A percentile compares a stretch with the other conserved stretches of the same genome.
Conservation (phyloP, 53 echinoderm and acorn worm species). For the Crossaster papposus region DNA sequence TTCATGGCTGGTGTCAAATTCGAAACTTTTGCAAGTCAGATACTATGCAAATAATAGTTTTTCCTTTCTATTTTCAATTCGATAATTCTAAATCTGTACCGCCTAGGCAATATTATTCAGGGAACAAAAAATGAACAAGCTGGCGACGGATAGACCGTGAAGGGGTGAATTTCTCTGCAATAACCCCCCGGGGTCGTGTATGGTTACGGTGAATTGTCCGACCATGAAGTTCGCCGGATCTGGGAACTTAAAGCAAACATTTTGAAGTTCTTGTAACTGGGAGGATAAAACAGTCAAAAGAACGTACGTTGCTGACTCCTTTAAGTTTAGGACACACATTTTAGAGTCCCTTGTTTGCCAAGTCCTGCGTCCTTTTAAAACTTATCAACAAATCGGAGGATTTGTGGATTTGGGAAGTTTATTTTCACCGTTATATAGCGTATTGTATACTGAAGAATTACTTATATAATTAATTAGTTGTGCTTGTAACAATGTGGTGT, state of each 20-base stretch:
- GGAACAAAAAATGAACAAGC: neutral
- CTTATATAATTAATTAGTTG: no score
- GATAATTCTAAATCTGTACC: conserved; percentile 10
- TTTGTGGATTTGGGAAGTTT: no score
- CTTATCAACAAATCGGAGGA: no score
- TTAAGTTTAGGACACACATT: no score
- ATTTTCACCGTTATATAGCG: no score
- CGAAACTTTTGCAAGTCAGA: neutral
- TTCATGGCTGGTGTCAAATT: conserved; percentile 25
- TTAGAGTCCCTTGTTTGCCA: no score
- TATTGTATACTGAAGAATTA: no score
- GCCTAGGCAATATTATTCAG: neutral
- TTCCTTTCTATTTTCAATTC: neutral
- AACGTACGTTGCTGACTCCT: no score
- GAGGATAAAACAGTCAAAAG: no score
- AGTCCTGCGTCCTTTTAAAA: no score
- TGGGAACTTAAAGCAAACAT: neutral
- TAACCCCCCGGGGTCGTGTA: conserved; percentile 6
- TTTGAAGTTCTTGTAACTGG: no score
- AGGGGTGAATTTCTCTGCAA: neutral
- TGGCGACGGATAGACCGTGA: conserved; percentile 37
- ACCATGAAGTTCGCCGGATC: neutral
- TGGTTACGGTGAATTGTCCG: neutral
- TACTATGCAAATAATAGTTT: conserved; percentile 12
- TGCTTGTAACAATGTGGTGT: no score